Evolutionary conservation across 2,797 vertebrate genomes (phyloP).

Genomic region (Synaphobranchus kaupii): DNA sequence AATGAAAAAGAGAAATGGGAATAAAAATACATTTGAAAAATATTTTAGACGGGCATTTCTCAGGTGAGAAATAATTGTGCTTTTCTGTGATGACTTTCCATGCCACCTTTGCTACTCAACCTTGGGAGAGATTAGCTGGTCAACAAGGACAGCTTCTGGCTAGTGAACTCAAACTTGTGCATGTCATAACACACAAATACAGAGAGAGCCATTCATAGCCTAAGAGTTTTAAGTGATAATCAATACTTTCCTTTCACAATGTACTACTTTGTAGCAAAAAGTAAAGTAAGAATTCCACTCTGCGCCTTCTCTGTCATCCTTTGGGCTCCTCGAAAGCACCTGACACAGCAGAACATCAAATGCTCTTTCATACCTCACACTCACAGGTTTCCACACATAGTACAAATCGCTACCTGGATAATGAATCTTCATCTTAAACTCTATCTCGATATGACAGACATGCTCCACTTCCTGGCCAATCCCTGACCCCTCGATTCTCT

Average conservation of each 20-base stretch:
- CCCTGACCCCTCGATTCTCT: background rate
- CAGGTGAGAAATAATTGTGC: background rate
- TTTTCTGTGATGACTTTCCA: background rate
- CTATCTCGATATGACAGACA: constrained; percentile 6
- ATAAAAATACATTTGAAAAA: background rate
- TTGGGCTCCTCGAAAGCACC: background rate
- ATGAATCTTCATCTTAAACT: constrained; percentile 5
- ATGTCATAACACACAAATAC: background rate
- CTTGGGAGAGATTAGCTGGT: background rate
- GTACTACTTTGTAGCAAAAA: background rate
- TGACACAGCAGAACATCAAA: background rate
- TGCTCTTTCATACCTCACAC: background rate
- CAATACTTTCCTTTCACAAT: background rate
- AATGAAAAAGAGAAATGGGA: background rate
- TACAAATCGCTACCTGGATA: background rate
- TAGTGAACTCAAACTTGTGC: background rate
- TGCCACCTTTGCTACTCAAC: background rate
- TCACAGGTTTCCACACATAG: background rate
- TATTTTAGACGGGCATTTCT: background rate
- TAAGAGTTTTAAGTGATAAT: background rate
- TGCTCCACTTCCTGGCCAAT: background rate
- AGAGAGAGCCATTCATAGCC: background rate
- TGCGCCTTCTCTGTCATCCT: background rate
- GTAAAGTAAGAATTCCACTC: background rate
- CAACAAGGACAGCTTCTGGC: background rate